phyloP scores from a whole-genome alignment of 2,888 invertebrate species.

The Busseola fusca region DNA sequence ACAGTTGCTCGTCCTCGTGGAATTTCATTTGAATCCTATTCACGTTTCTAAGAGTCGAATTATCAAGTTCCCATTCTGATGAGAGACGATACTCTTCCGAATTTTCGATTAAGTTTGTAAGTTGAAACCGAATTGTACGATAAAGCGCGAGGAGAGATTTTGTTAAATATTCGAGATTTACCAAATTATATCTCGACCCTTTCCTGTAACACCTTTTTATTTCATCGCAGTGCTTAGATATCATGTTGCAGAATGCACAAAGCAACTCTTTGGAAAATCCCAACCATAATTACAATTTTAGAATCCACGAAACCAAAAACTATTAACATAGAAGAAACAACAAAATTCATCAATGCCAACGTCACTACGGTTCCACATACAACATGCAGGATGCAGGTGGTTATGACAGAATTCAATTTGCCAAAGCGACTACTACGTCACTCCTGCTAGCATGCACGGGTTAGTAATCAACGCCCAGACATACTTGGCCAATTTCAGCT shows the following conservation, averaged over 20 bases:
- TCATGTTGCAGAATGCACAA: background rate
- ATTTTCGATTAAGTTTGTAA: slow-evolving; percentile 31
- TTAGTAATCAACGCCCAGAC: slow-evolving; percentile 49
- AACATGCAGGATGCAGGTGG: slow-evolving; percentile 39
- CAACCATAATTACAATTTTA: background rate
- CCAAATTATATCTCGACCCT: background rate
- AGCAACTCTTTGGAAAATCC: background rate
- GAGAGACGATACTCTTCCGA: slow-evolving; percentile 25
- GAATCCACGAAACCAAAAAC: background rate
- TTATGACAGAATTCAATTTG: slow-evolving; percentile 59
- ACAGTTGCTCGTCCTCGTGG: slow-evolving; percentile 20
- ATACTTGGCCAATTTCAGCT: slow-evolving; percentile 40
- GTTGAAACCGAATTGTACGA: slow-evolving; percentile 28
- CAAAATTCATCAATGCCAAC: slow-evolving; percentile 29
- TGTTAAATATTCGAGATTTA: slow-evolving; percentile 10
- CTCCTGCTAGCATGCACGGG: slow-evolving; percentile 38
- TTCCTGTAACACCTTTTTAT: slow-evolving; percentile 3
- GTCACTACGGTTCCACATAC: slow-evolving; percentile 14
- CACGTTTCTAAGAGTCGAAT: slow-evolving; percentile 27
- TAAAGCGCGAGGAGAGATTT: slow-evolving; percentile 7
- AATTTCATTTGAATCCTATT: slow-evolving; percentile 31
- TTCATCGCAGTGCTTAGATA: no score
- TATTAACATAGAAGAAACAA: background rate
- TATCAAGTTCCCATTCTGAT: slow-evolving; percentile 41
- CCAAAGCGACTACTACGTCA: slow-evolving; percentile 45